Conservation (phyloP, 2,797 vertebrate species). For the Carapus acus region DNA sequence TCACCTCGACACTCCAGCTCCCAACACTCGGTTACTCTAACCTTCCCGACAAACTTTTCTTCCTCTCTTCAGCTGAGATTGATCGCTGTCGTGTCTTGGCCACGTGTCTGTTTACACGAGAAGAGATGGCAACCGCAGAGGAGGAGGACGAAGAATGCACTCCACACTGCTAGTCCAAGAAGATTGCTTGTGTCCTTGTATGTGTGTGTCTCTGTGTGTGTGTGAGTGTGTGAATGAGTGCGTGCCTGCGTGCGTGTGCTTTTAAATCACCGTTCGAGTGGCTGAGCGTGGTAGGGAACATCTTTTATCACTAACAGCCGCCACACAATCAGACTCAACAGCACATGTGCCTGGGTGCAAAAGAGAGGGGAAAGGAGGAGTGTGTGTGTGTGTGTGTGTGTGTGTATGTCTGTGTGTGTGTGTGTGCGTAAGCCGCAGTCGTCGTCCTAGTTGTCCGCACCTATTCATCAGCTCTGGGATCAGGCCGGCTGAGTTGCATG, state of each 20-base stretch:
- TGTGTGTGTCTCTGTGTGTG: too few relatives aligned
- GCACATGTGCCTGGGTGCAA: conserved; percentile 36
- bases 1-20: conserved; percentile 46
- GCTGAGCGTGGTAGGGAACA: conserved; percentile 32
- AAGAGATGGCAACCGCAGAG: conserved; percentile 38
- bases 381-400: conserved; percentile 27
- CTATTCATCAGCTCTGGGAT: conserved; percentile 40
- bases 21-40: conserved; percentile 10
- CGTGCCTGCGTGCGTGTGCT: not conserved
- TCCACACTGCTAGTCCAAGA: conserved; percentile 23
- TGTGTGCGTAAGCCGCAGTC: too few relatives aligned
- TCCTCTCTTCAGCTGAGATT: conserved; percentile 39
- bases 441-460: conserved; percentile 45
- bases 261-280: conserved; percentile 28
- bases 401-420: conserved; percentile 28
- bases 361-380: conserved; percentile 22
- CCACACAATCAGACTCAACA: conserved; percentile 32
- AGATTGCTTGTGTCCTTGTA: not conserved
- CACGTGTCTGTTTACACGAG: conserved; percentile 51
- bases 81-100: conserved; percentile 50
- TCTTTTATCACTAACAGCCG: conserved; percentile 55
- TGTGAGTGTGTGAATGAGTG: not conserved
- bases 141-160: too few relatives aligned
- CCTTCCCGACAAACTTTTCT: conserved; percentile 9
- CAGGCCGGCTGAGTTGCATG: conserved; percentile 22